Evolutionary conservation across 2,113 vertebrate species (phyloP), one percentile per base, ranked within the genome.

Genomic region (Sphaerodactylus townsendi): DNA sequence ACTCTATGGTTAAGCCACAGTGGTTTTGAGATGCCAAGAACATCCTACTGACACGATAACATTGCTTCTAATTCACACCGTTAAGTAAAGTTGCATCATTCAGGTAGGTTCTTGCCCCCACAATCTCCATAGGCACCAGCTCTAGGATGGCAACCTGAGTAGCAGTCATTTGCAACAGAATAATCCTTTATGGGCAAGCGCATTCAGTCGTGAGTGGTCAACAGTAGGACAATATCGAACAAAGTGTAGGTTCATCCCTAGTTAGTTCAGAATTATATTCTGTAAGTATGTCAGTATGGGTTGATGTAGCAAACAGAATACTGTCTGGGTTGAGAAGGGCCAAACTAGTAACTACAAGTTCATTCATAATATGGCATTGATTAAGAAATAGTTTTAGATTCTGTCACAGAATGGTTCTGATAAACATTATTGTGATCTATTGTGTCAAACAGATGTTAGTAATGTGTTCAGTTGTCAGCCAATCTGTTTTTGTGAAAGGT

Each of bases 391-490:
- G 70, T 3, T 3, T 4, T 48, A 39, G 46, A 23, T 14, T 46
- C 14, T 37, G 83, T 46, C 72, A 78, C 46, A 48, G 53, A 39
- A 84, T 79, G n/a, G 69, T 68, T 53, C 25, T 84, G 10, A 5
- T 44, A 71, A 64, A 3, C 44, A 35, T 80, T 88, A 78, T 64
- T 71, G 1, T 5, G 76, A 37, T 30, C 78, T 73, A 8, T 64
- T 82, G 62, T 64, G 81, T 74, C 53, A 68, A 72, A 48, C 35
- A 77, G 4, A 56, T 9, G 85, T 77, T 71, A 28, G 69, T 69
- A 87, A 41, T 46, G 71, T 44, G 1, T 9, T 83, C 41, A 78
- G 71, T 84, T 89, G 33, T 87, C 53, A 88, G n/a, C 1, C 81
- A 53, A 44, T 89, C 74, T 33, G 77, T 76, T 33, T 13, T 35